Percentiles rank a stretch among this genome's conserved stretches.
Evolutionary conservation across 2,113 vertebrate species (phyloP).

Genomic region (Sinocyclocheilus anophthalmus): DNA sequence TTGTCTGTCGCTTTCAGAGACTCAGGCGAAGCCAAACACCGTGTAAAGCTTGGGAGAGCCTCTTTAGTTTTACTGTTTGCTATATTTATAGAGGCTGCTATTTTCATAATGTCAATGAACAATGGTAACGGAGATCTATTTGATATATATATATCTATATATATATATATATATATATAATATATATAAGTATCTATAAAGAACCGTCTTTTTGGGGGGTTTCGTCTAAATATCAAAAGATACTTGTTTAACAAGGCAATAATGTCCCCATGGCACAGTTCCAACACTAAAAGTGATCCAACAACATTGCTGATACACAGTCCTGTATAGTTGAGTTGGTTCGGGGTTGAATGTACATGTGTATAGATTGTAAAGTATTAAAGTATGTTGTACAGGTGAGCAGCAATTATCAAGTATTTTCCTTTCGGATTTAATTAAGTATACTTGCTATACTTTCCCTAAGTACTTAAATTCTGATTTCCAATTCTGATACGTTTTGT

Average conservation of each 20-base stretch:
- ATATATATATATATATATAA: not conserved
- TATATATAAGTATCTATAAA: too few species aligned
- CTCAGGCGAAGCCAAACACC: not conserved
- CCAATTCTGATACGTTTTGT: constrained; percentile 47
- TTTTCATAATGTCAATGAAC: too few species aligned
- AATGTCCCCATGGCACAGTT: constrained; percentile 86
- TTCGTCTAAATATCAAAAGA: too few species aligned
- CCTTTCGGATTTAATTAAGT: constrained; percentile 42
- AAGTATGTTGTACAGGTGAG: constrained; percentile 90
- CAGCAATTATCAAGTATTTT: constrained; percentile 79
- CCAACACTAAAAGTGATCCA: constrained; percentile 91
- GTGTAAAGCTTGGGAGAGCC: constrained; percentile 44
- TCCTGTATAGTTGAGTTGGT: constrained; percentile 78
- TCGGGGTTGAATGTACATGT: constrained; percentile 98
- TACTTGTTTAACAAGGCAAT: constrained; percentile 78
- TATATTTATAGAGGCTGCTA: too few species aligned
- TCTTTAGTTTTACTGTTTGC: too few species aligned
- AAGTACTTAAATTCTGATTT: constrained; percentile 68
- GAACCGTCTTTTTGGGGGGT: too few species aligned
- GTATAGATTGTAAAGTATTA: constrained; percentile 88
- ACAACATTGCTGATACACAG: constrained; percentile 82
- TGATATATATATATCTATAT: not conserved
- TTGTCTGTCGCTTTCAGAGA: too few species aligned
- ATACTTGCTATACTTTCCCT: constrained; percentile 72
- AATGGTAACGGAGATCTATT: too few species aligned